Evolutionary conservation across 2,888 invertebrate species (phyloP).

Genomic region (Cotesia congregata): DNA sequence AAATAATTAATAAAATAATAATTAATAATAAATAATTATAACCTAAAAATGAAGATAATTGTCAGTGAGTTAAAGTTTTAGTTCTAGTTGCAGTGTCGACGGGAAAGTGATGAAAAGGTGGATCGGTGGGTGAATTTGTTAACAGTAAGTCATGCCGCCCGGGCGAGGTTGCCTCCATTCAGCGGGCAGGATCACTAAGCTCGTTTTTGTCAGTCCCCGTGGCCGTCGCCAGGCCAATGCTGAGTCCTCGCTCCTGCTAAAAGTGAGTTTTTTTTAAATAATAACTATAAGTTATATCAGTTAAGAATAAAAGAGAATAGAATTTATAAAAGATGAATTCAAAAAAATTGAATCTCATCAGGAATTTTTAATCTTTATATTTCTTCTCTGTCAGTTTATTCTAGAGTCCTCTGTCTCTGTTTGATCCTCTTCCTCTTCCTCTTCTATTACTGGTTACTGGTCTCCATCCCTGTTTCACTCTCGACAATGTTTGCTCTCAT

Average conservation of each 20-base stretch:
- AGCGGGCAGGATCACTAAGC: constrained; percentile 52
- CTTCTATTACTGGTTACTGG: background rate
- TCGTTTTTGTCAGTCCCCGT: constrained; percentile 45
- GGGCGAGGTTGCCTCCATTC: constrained; percentile 63
- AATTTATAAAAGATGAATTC: too few species aligned
- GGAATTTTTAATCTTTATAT: too few species aligned
- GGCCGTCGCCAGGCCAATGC: constrained; percentile 51
- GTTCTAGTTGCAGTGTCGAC: background rate
- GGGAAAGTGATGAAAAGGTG: constrained; percentile 37
- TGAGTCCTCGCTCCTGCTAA: constrained; percentile 43
- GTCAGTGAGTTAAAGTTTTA: background rate
- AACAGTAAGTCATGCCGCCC: constrained; percentile 68
- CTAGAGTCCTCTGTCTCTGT: constrained; percentile 25
- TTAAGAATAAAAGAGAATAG: too few species aligned
- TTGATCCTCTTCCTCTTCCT: constrained; percentile 13
- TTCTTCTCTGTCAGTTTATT: constrained; percentile 16
- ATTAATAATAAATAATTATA: too few species aligned
- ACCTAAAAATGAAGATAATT: background rate
- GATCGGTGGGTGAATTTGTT: constrained; percentile 53
- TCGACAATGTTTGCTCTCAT: background rate
- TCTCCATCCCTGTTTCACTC: background rate
- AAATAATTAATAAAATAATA: too few species aligned
- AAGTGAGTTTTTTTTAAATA: constrained; percentile 20
- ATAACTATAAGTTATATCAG: too few species aligned
- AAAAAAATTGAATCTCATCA: too few species aligned